Evolutionary conservation across 2,113 vertebrate genomes (phyloP).

Genomic region (Lasiurus cinereus): DNA sequence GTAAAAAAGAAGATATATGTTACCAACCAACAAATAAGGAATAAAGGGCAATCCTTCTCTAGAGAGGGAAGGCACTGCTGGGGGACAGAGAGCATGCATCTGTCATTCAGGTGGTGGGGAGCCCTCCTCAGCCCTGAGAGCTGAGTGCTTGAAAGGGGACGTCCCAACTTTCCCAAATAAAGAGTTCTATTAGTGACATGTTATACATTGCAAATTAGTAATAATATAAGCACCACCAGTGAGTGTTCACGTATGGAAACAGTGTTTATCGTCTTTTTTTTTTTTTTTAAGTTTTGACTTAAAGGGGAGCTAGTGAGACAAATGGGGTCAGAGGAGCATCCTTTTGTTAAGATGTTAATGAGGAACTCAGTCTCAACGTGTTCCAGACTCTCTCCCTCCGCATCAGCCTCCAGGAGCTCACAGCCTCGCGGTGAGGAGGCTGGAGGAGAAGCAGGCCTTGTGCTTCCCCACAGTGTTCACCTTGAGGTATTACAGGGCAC

Average conservation of each 20-base stretch:
- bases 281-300: conserved; percentile 23
- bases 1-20: not conserved
- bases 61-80: not conserved
- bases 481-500: not conserved
- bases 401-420: not conserved
- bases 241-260: not conserved
- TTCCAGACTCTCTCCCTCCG: not conserved
- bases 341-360: conserved; percentile 14
- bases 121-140: not conserved
- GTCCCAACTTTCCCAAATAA: not conserved
- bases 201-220: conserved; percentile 2
- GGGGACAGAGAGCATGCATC: not conserved
- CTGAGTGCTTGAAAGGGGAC: not conserved
- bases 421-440: not conserved
- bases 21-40: not conserved
- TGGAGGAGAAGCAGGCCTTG: not conserved
- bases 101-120: not conserved
- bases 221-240: not conserved
- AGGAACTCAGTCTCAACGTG: not conserved
- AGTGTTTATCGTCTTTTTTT: not conserved
- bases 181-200: not conserved
- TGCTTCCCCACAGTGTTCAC: not conserved
- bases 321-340: not conserved
- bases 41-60: not conserved
- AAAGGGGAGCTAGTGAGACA: not conserved